Conservation (phyloP, 2,888 invertebrate species). For the Agrochola circellaris region DNA sequence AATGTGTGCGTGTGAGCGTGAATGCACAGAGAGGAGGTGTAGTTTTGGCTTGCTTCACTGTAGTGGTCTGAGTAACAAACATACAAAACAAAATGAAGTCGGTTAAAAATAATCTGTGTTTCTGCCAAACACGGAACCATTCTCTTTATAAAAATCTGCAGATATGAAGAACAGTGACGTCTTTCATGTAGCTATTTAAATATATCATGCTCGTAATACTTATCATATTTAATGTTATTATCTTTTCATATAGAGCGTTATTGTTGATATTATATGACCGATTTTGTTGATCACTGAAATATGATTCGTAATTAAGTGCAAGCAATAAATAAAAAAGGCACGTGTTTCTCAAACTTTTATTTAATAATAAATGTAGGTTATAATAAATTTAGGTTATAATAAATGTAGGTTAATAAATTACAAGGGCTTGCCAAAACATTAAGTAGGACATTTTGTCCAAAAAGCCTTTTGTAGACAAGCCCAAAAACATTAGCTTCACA, state of each 20-base stretch:
- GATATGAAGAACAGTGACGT: not conserved
- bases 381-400: no score
- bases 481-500: no score
- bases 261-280: not conserved
- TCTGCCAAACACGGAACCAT: not conserved
- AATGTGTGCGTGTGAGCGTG: no score
- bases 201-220: not conserved
- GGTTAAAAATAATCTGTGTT: not conserved
- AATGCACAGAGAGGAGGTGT: no score
- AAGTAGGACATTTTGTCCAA: no score
- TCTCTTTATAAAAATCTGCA: not conserved
- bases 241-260: not conserved
- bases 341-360: not conserved
- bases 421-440: no score
- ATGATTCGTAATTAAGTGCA: not conserved
- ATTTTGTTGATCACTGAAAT: constrained; percentile 12
- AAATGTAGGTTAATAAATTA: no score
- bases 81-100: no score
- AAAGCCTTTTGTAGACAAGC: no score
- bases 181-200: not conserved
- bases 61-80: no score
- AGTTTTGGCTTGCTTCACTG: no score
- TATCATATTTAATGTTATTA: not conserved
- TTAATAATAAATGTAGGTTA: no score
- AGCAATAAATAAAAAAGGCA: not conserved